phyloP scores from a whole-genome alignment of 2,888 invertebrate species.

The Adelognathus sp. region DNA sequence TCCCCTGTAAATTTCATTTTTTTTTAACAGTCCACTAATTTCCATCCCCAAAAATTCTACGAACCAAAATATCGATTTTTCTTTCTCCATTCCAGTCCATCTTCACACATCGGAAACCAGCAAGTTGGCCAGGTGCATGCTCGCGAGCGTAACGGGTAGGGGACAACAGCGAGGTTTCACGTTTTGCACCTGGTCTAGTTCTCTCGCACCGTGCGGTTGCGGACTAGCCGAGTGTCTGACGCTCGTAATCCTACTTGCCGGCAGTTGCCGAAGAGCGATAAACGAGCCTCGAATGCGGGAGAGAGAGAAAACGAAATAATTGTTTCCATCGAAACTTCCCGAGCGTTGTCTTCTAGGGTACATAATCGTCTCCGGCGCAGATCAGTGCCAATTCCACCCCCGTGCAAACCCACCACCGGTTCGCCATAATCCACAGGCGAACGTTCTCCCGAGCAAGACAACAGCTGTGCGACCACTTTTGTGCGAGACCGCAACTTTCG shows the following conservation, averaged over 20 bases:
- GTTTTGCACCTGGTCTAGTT: slow-evolving; percentile 51
- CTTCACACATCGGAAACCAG: neutral
- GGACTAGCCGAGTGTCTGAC: neutral
- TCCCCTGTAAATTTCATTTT: too few species aligned
- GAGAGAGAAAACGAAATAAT: neutral
- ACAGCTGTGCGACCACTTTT: neutral
- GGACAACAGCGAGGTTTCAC: slow-evolving; percentile 1
- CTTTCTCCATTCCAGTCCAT: neutral
- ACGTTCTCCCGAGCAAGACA: too few species aligned
- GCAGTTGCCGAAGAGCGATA: slow-evolving; percentile 50
- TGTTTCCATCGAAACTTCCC: neutral
- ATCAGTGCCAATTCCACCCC: neutral
- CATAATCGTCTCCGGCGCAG: neutral
- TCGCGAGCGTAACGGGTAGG: slow-evolving; percentile 13
- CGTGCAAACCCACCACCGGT: too few species aligned
- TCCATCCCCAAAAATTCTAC: neutral
- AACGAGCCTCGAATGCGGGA: neutral
- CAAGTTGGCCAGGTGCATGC: slow-evolving; percentile 47
- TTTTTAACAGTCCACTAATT: neutral
- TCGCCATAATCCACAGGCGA: too few species aligned
- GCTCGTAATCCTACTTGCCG: slow-evolving; percentile 45
- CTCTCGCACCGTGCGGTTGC: slow-evolving; percentile 5
- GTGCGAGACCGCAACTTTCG: neutral
- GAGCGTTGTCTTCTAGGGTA: neutral
- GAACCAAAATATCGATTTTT: neutral